A percentile compares a stretch with the other conserved stretches of the same genome.
These are phyloP conservation scores for Corythornis leucogaster DNA, from an alignment of 2,797 vertebrate genomes.

Conservation along the genomic window DNA sequence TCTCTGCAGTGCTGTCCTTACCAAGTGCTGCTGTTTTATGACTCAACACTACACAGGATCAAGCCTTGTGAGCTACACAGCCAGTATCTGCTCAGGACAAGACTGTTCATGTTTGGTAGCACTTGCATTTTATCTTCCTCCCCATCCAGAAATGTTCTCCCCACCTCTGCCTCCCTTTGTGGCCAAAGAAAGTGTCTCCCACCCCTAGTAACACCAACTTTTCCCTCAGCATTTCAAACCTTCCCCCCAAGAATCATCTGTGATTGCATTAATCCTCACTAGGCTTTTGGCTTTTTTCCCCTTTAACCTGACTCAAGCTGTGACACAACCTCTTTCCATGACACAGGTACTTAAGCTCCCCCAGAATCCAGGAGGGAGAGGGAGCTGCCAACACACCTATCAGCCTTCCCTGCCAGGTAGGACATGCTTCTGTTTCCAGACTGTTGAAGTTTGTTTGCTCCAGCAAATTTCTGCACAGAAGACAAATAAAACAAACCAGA, in stretches of 20 bases:
- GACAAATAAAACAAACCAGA: not conserved
- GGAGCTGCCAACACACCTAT: conserved; percentile 80
- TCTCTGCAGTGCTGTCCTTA: not conserved
- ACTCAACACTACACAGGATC: not conserved
- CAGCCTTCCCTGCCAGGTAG: conserved; percentile 86
- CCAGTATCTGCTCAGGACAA: not conserved
- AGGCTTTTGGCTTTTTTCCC: not conserved
- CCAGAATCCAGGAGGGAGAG: not conserved
- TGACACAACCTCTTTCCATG: not conserved
- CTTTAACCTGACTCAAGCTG: not conserved
- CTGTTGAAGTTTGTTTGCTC: conserved; percentile 68
- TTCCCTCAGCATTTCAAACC: conserved; percentile 1
- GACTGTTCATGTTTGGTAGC: not conserved
- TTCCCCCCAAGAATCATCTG: not conserved
- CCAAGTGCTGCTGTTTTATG: accelerated
- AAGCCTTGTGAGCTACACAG: not conserved
- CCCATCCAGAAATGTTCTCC: not conserved
- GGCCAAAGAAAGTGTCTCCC: not conserved
- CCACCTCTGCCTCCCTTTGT: not conserved
- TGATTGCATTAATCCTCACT: conserved; percentile 13
- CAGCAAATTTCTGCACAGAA: conserved; percentile 71
- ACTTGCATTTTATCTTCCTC: not conserved
- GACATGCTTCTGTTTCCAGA: conserved; percentile 91
- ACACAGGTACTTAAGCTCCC: not conserved
- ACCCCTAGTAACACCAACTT: not conserved